Percentiles rank a stretch among this genome's conserved stretches.
Conservation (phyloP, 2,888 invertebrate species). For the Hydropsyche betteni region DNA sequence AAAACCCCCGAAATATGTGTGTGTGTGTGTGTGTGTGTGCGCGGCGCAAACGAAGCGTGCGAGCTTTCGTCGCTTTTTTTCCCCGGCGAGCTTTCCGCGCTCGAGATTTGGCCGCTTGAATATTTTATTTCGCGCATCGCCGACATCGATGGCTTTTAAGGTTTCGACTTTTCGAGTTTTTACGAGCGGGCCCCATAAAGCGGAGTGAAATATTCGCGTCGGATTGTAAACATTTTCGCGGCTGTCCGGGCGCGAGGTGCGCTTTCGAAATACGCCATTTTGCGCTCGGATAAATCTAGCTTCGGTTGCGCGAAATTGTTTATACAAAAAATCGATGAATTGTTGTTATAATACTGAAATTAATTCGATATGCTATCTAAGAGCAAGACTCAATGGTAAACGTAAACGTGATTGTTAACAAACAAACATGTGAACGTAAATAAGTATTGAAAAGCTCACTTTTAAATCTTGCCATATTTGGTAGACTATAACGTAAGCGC, state of each 20-base stretch:
- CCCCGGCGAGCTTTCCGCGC: not conserved
- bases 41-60: constrained; percentile 35
- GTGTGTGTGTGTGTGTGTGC: not conserved
- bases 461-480: no score
- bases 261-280: not conserved
- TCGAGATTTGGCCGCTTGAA: constrained; percentile 38
- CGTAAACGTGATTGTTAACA: no score
- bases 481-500: no score
- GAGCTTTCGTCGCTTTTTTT: constrained; percentile 31
- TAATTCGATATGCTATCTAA: no score
- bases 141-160: constrained; percentile 39
- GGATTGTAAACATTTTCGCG: not conserved
- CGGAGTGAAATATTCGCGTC: constrained; percentile 9
- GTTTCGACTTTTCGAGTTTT: constrained; percentile 26
- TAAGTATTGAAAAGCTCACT: no score
- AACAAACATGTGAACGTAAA: no score
- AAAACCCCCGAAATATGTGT: constrained; percentile 40
- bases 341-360: no score
- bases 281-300: no score
- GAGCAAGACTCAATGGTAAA: no score
- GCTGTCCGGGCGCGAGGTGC: not conserved
- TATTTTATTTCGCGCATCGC: constrained; percentile 32
- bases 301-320: no score
- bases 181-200: not conserved
- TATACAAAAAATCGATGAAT: no score